Conservation (phyloP, 2,888 invertebrate genomes). For the Lasioglossum figueresi region DNA sequence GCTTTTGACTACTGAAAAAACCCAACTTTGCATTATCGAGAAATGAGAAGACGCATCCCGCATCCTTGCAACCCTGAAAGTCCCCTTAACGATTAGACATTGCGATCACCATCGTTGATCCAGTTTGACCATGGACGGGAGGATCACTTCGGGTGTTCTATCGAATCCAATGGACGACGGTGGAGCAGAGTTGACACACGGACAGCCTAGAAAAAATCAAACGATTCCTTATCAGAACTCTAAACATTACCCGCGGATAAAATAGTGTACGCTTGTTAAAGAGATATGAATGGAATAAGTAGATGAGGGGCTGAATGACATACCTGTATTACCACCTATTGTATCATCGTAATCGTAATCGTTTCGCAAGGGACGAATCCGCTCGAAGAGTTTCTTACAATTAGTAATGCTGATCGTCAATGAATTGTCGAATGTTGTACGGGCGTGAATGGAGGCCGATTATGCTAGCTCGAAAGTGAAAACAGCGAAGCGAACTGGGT, state of each 20-base stretch:
- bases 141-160: background rate
- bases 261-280: background rate
- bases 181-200: background rate
- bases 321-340: no score
- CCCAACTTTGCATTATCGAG: no score
- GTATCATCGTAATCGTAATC: background rate
- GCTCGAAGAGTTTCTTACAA: background rate
- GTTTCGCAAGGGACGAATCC: background rate
- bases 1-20: no score
- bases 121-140: background rate
- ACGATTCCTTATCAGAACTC: background rate
- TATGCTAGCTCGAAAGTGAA: conserved; percentile 59
- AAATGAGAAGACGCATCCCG: no score
- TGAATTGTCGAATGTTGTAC: background rate
- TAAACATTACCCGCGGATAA: background rate
- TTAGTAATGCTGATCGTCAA: background rate
- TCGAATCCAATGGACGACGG: background rate
- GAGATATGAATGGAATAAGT: background rate
- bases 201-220: no score
- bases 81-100: background rate
- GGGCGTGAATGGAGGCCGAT: conserved; percentile 27
- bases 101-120: background rate
- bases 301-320: background rate
- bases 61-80: no score
- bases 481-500: conserved; percentile 52